Conservation (phyloP, 2,888 invertebrate species). For the Germaria angustata region DNA sequence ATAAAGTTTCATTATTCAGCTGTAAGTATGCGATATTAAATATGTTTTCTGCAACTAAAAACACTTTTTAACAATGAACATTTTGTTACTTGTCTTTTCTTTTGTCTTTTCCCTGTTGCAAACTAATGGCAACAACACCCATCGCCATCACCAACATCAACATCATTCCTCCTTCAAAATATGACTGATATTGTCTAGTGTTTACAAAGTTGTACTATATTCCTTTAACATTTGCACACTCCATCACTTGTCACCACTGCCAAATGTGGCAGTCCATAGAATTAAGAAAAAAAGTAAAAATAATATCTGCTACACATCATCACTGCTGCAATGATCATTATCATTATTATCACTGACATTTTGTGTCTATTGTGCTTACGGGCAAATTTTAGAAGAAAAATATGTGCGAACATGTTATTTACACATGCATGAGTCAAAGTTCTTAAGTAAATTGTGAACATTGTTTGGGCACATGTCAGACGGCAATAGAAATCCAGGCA, state of each 20-base stretch:
- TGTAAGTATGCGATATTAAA: slow-evolving; percentile 18
- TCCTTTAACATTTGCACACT: slow-evolving; percentile 30
- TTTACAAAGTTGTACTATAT: not conserved
- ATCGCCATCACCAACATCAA: not conserved
- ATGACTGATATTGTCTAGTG: not conserved
- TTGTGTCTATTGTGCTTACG: slow-evolving; percentile 12
- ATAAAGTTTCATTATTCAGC: slow-evolving; percentile 44
- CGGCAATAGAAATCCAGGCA: not conserved
- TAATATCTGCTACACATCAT: slow-evolving; percentile 20
- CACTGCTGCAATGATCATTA: not conserved
- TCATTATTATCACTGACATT: not conserved
- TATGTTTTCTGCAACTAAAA: too few species aligned
- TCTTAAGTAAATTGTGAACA: slow-evolving; percentile 2
- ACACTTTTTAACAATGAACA: too few species aligned
- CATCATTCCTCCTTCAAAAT: not conserved
- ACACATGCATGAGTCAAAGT: not conserved
- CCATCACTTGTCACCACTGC: slow-evolving; percentile 25
- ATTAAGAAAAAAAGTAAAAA: not conserved
- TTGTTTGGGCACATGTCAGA: not conserved
- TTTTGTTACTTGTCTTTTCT: not conserved
- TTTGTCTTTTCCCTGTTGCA: slow-evolving; percentile 4
- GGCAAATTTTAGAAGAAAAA: not conserved
- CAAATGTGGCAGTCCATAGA: slow-evolving; percentile 46
- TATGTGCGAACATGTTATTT: not conserved
- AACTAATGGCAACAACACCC: slow-evolving; percentile 38